A percentile compares a stretch with the other conserved stretches of the same genome.
phyloP scores from a whole-genome alignment of 2,888 invertebrate species.

The Rhopalosiphum nymphaeae region DNA sequence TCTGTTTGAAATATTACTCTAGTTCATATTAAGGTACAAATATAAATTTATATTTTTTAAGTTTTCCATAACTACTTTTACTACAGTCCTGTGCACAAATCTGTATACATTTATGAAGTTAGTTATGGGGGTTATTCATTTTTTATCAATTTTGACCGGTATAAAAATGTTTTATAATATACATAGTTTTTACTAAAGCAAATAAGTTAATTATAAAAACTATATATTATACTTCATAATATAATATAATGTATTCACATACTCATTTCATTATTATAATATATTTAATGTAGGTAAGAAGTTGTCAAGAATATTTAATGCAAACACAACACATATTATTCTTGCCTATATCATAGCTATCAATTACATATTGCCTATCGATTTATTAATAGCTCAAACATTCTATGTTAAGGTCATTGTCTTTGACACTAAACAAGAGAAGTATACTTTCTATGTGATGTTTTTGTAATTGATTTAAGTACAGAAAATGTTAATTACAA shows the following conservation, averaged over 20 bases:
- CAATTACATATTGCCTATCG: neutral
- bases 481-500: neutral
- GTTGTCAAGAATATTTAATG: neutral
- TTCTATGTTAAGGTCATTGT: neutral
- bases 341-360: neutral
- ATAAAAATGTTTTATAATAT: neutral
- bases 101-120: neutral
- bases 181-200: too few species aligned
- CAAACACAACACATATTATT: neutral
- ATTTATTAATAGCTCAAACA: neutral
- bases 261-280: neutral
- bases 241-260: neutral
- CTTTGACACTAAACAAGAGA: neutral
- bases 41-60: neutral
- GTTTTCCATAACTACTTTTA: neutral
- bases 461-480: neutral
- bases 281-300: neutral
- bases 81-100: neutral
- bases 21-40: neutral
- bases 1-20: neutral
- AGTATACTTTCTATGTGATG: neutral
- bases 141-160: neutral
- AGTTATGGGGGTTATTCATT: neutral
- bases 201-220: too few species aligned
- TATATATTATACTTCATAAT: neutral